Evolutionary conservation across 2,888 invertebrate species (phyloP), one percentile per base, ranked within the genome.

Genomic region (Hoplodrina ambigua): DNA sequence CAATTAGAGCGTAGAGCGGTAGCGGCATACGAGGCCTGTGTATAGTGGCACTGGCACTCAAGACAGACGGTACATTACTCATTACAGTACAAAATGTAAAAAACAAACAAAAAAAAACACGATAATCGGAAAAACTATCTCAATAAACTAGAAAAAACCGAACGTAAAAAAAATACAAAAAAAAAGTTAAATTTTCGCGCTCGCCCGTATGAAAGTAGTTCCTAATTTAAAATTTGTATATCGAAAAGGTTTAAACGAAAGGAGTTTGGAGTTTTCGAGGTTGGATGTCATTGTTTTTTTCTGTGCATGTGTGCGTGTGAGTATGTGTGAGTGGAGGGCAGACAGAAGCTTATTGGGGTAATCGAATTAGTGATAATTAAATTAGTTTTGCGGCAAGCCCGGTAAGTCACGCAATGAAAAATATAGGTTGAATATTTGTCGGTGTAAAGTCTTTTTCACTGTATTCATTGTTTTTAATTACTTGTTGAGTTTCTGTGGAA

Each of bases 291-390:
- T 68, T 74, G 70, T 68, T 53, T 69, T 57, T 61, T 53, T 33
- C n/a, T 25, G 69, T 69, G 50, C 74, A 37, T 72, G 60, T 69
- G 63, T 64, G 58, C 44, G 55, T 50, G 50, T 65, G 41, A 83
- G 85, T 87, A 83, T 83, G 86, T 83, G 85, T 86, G 86, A 83
- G 82, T 86, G 85, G 88, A 88, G 85, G 86, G 86, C 86, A 85
- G 83, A 72, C 80, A 74, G 83, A 75, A 87, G 90, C 89, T 90
- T 93, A 92, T 87, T 88, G 85, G 80, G 83, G 88, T 95, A 95
- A 95, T 95, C 90, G 90, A 94, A 94, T 95, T 95, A 95, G 90
- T 74, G 69, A 66, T 95, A 95, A 95, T 95, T 94, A 86, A 93
- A 94, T 95, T 95, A 94, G 89, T 90, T 87, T 87, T 76, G 85